Evolutionary conservation across 2,113 vertebrate species (phyloP), one percentile per base, ranked within the genome.

Genomic region (Rhinoderma darwinii): DNA sequence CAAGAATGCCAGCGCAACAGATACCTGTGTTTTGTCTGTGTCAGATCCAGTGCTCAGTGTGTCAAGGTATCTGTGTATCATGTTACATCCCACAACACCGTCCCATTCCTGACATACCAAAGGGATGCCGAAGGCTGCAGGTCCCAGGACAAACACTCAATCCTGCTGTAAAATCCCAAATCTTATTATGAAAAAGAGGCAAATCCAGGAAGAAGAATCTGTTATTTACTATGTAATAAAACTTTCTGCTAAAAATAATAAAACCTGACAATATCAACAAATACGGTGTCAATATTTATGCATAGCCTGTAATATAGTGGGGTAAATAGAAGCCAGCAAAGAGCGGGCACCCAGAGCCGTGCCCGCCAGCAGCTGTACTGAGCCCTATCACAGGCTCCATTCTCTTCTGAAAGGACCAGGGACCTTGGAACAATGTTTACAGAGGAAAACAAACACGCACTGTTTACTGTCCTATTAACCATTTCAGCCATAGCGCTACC

Each of bases 381-480:
- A 77, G 14, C 54, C 30, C n/a, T 56, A 47, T 77, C 18, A 85
- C 51, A 61, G 72, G 27, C 51, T 76, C 41, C 73, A 85, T 77
- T 76, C 73, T 44, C 35, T 76, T 18, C 72, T 76, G 39, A 22
- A 77, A 35, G 83, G 54, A 77, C 72, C 73, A 77, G 39, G 56
- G 83, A 85, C 82, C 82, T 84, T 84, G 82, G 70, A 37, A 74
- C 72, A 85, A 77, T 85, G 83, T 85, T 85, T 85, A 17, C 73
- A 61, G 50, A 77, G 37, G 63, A 77, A 85, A 85, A 85, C 73
- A 85, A 85, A 85, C 54, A 85, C 5, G 43, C 73, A 63, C 37
- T 85, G 83, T 85, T 59, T 44, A 77, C 83, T 77, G 72, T 77
- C 54, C 83, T 77, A 85, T 85, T 85, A 85, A 85, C 83, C 50